Conservation (phyloP, 1,140 invertebrate genomes). For the Phymastichus coffea region DNA sequence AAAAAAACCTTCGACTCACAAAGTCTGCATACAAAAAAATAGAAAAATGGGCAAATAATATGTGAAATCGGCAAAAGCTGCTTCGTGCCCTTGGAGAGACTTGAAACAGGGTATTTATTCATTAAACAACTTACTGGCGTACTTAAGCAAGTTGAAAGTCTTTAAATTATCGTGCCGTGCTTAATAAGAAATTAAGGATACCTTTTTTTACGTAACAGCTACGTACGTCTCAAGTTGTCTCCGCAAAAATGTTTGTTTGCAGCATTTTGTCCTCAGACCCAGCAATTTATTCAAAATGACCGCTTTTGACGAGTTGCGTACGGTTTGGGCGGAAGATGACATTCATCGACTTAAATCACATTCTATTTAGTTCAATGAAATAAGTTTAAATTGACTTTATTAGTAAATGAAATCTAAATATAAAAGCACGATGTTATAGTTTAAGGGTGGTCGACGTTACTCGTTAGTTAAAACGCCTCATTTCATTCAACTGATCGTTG, state of each 20-base stretch:
- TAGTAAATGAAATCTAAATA: too few relatives aligned
- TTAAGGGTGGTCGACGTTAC: too few relatives aligned
- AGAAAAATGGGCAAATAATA: neutral
- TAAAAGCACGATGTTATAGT: too few relatives aligned
- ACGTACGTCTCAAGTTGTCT: neutral
- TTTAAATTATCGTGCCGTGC: too few relatives aligned
- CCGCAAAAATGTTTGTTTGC: slow-evolving; percentile 11
- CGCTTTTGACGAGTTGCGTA: slow-evolving; percentile 50
- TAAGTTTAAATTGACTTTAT: too few relatives aligned
- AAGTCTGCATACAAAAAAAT: neutral
- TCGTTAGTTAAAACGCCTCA: too few relatives aligned
- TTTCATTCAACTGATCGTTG: slow-evolving; percentile 12
- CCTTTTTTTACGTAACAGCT: too few relatives aligned
- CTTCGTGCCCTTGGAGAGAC: slow-evolving; percentile 33
- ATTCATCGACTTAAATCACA: too few relatives aligned
- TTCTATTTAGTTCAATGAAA: too few relatives aligned
- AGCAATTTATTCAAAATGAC: slow-evolving; percentile 49
- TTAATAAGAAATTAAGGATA: too few relatives aligned
- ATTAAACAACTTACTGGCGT: slow-evolving; percentile 16
- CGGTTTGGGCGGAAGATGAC: slow-evolving; percentile 42
- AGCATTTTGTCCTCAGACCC: slow-evolving; percentile 42
- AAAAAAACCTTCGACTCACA: too few relatives aligned
- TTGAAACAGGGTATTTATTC: slow-evolving; percentile 42
- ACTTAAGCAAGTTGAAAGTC: too few relatives aligned
- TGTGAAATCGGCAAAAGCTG: slow-evolving; percentile 11